Conservation (phyloP, 2,888 invertebrate species). For the Ptychoptera albimana region DNA sequence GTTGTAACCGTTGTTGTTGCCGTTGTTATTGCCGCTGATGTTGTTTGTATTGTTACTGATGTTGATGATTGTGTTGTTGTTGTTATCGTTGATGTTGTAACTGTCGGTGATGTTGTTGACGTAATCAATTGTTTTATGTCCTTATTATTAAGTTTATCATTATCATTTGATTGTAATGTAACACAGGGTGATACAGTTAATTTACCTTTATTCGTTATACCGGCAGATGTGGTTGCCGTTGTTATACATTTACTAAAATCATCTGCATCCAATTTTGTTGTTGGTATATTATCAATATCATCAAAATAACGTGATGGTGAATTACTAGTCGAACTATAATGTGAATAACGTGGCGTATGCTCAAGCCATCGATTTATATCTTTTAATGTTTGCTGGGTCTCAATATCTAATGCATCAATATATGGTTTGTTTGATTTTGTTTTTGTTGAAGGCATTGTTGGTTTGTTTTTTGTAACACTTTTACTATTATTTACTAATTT, state of each 20-base stretch:
- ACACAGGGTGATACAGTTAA: no score
- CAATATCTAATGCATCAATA: conserved; percentile 50
- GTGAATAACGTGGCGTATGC: conserved; percentile 61
- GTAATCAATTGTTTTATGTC: not conserved
- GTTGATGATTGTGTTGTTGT: conserved; percentile 21
- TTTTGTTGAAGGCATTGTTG: not conserved
- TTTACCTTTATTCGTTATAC: conserved; percentile 11
- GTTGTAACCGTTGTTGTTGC: conserved; percentile 10
- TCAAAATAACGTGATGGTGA: conserved; percentile 55
- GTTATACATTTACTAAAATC: conserved; percentile 33
- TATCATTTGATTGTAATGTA: no score
- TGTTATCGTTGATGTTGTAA: conserved; percentile 1
- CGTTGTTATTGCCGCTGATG: conserved; percentile 12
- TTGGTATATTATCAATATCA: conserved; percentile 35
- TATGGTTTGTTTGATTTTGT: conserved; percentile 13
- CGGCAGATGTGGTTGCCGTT: conserved; percentile 18
- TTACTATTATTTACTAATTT: conserved; percentile 19
- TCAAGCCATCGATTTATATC: conserved; percentile 83
- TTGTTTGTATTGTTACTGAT: not conserved
- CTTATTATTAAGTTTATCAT: no score
- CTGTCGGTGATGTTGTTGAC: conserved; percentile 4
- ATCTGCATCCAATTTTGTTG: conserved; percentile 30
- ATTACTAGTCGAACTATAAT: conserved; percentile 62
- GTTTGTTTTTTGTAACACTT: conserved; percentile 5
- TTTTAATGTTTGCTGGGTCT: conserved; percentile 49